Evolutionary conservation across 2,888 invertebrate genomes (phyloP).

Genomic region (Dromius quadrimaculatus): DNA sequence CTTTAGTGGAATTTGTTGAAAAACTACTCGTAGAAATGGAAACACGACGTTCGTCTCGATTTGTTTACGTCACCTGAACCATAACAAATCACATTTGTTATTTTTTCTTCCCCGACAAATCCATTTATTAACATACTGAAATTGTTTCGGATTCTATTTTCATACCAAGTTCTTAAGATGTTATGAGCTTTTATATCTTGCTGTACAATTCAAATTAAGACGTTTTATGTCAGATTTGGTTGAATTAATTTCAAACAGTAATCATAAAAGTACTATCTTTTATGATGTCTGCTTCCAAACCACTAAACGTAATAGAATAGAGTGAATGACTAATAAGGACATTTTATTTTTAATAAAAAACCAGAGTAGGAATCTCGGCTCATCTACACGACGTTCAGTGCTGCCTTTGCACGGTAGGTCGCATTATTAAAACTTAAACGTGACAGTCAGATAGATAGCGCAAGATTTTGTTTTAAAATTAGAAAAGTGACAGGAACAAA

Average conservation of each 20-base stretch:
- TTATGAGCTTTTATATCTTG: too few species aligned
- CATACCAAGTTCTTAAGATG: too few species aligned
- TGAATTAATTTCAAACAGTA: too few species aligned
- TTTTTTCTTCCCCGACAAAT: too few species aligned
- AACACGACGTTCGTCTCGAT: constrained; percentile 1
- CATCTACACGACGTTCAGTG: constrained; percentile 31
- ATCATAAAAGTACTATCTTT: too few species aligned
- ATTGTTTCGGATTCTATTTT: too few species aligned
- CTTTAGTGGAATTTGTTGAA: constrained; percentile 34
- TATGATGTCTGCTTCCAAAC: too few species aligned
- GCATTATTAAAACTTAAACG: constrained; percentile 51
- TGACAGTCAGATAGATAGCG: constrained; percentile 51
- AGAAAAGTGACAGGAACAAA: constrained; percentile 51
- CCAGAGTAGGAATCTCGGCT: constrained; percentile 17
- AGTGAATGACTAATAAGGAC: constrained; percentile 35
- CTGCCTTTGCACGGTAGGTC: constrained; percentile 21
- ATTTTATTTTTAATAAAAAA: constrained; percentile 36
- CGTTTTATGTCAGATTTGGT: too few species aligned
- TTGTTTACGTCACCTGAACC: constrained; percentile 8
- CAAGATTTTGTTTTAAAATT: constrained; percentile 52
- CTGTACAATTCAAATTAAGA: too few species aligned
- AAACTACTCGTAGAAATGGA: constrained; percentile 33
- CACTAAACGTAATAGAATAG: constrained; percentile 19
- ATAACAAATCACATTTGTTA: too few species aligned
- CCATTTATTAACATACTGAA: too few species aligned